Evolutionary conservation across 2,113 vertebrate genomes (phyloP).

Genomic region (Mormyrus iriodes): DNA sequence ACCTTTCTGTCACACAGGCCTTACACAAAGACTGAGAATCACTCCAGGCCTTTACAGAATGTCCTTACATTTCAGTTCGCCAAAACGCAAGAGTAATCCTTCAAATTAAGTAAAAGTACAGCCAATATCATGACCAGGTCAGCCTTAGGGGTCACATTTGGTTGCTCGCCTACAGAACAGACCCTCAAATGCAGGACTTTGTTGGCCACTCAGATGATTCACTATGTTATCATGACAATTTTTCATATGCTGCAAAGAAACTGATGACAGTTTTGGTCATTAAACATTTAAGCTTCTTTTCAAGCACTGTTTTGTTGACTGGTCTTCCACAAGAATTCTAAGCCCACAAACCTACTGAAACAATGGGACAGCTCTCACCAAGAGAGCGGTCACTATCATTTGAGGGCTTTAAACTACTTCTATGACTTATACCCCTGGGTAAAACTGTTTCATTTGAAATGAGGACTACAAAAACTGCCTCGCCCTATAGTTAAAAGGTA

Average conservation of each 20-base stretch:
- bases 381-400: neutral
- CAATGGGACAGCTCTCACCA: neutral
- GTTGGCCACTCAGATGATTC: neutral
- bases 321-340: neutral
- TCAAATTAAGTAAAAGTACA: conserved; percentile 6
- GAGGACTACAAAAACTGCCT: neutral
- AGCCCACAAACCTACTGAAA: neutral
- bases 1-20: neutral
- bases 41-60: neutral
- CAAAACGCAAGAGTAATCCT: conserved; percentile 15
- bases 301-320: neutral
- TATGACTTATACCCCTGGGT: neutral
- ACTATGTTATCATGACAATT: neutral
- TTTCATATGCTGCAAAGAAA: neutral
- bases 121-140: neutral
- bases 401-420: neutral
- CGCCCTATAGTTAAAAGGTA: neutral
- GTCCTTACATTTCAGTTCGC: neutral
- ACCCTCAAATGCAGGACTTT: neutral
- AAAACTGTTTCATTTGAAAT: neutral
- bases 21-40: neutral
- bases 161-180: neutral
- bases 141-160: conserved; percentile 16
- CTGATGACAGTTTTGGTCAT: neutral
- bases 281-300: neutral